Conservation (phyloP, 2,113 vertebrate species). For the Phylloscopus trochiloides region DNA sequence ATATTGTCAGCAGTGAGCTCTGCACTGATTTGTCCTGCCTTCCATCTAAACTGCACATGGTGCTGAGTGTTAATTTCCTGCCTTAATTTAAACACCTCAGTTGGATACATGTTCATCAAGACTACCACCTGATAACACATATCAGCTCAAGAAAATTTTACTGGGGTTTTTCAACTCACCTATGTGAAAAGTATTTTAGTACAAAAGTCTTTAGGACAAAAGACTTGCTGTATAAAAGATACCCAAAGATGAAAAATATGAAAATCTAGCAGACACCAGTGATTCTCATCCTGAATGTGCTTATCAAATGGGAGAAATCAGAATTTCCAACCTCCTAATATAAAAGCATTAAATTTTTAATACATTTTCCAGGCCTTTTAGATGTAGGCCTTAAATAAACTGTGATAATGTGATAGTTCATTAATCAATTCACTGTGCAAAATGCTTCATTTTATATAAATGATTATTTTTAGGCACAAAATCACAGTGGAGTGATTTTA, state of each 20-base stretch:
- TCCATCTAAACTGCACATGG: constrained; percentile 15
- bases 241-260: background rate
- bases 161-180: background rate
- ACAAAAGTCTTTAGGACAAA: background rate
- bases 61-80: constrained; percentile 64
- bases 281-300: background rate
- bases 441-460: background rate
- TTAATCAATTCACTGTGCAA: background rate
- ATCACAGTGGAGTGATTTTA: background rate
- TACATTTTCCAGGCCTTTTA: background rate
- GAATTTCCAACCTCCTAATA: background rate
- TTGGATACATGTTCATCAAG: background rate
- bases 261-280: background rate
- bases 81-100: constrained; percentile 34
- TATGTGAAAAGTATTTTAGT: background rate
- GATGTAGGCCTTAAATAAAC: background rate
- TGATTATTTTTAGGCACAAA: background rate
- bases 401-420: background rate
- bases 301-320: background rate
- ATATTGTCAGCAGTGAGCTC: constrained; percentile 2
- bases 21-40: constrained; percentile 29
- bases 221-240: background rate
- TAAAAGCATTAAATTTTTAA: background rate
- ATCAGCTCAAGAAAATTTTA: background rate
- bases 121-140: background rate